Evolutionary conservation across 2,888 invertebrate genomes (phyloP), one percentile per base, ranked within the genome.

Genomic region (Eristalinus aeneus): DNA sequence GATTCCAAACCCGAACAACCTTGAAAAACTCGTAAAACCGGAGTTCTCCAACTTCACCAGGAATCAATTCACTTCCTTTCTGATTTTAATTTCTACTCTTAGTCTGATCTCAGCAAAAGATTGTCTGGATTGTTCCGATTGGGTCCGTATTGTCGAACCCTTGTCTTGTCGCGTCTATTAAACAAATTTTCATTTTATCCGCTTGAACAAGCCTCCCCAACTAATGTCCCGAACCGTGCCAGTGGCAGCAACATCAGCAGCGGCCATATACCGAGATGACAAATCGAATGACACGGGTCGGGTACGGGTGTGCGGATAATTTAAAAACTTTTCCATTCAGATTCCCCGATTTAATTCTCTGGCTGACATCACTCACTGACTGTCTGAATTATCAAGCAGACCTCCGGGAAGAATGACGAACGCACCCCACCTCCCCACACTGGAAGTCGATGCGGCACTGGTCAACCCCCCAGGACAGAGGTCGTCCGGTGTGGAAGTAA

Each of bases 241-340:
- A 27, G 27, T 3, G 5, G 5, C 27, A 27, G 27, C 27, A 27
- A 27, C 58, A 75, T n/a, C 63, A 34, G 34, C 36, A 27, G 27
- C 27, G 31, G 31, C 20, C 27, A 58, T 58, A 68, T 69, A 54
- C 71, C 68, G 77, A 27, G 27, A 73, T 73, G 82, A 72, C 68
- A 77, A 77, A 73, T 63, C 68, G 36, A 63, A 61, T 68, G 73
- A 68, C 23, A 68, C 12, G 56, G 77, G 61, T 68, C 34, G 56
- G 77, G 61, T 68, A 58, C 56, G 58, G 58, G 54, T 46, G 46
- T 46, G 11, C 34, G 56, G 68, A 77, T 73, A 68, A 71, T 72
- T 65, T 68, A 31, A 77, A 82, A 82, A 82, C 23, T 67, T 82
- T 77, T 58, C 75, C 54, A 54, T 76, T 69, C 20, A 34, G 67